Base-by-base conservation (phyloP, 2,888 invertebrate genomes). In the Cancer borealis region DNA sequence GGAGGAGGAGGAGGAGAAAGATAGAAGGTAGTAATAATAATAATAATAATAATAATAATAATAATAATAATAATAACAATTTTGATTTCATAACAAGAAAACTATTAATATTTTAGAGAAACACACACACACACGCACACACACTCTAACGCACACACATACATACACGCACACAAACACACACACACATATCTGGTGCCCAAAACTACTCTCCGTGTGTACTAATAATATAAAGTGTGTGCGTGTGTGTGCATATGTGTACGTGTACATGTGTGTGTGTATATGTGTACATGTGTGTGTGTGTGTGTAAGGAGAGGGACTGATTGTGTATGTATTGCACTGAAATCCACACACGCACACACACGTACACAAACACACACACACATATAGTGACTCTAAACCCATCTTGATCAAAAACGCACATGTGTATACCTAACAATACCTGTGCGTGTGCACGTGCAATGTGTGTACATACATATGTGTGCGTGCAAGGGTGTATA, bases 271-370 rank as follows among this genome's bases (percentile, higher is more conserved):
- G 49, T 88, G 26, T 88, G 49, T 88, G 88, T 88, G 88, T 88
- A 17, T 88, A 46, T 88, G 88, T 88, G 88, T 79, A 12, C 30
- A 12, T 79, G 79, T 79, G 79, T 79, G 79, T 79, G 30, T 30
- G 79, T 79, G 79, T 79, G 30, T 79, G 79, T 79, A 30, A 12
- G 79, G 6, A 30, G 10, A 30, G 1, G 79, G 30, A 30, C 21
- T 12, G 30, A 79, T 6, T 30, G 30, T 30, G 79, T 79, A 73
- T 73, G 73, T 73, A 73, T 73, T 73, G 73, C 73, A 73, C 73
- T 73, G 21, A 73, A n/a, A 73, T 30, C 79, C 79, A 79, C 79
- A 88, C 47, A 45, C 47, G 14, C 47, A 88, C 47, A 88, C n/a
- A 88, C 46, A 88, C 46, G 26, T n/a, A 88, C 47, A 88, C 21